These are phyloP conservation scores for Amaurobius ferox DNA, from an alignment of 2,888 invertebrate species.

Conservation along the genomic window DNA sequence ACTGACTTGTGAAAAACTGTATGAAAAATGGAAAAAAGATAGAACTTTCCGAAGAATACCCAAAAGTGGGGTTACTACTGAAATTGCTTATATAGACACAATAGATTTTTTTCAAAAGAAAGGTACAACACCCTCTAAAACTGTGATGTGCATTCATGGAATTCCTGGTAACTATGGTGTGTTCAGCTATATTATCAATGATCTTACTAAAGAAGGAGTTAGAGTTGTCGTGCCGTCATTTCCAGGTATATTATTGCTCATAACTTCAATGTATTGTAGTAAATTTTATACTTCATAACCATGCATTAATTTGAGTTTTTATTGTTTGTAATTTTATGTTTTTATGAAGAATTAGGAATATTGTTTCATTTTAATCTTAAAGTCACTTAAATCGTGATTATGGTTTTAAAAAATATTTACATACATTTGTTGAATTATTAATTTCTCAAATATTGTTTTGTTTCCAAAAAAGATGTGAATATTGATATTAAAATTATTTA, in stretches of 20 bases:
- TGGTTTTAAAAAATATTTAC: no score
- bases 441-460: no score
- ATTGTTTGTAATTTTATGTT: no score
- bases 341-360: no score
- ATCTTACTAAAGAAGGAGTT: conserved; percentile 30
- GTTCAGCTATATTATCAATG: conserved; percentile 44
- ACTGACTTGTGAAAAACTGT: conserved; percentile 48
- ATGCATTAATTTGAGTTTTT: no score
- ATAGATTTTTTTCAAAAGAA: neutral
- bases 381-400: no score
- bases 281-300: no score
- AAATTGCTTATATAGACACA: conserved; percentile 39
- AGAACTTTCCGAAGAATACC: conserved; percentile 17
- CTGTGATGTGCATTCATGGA: conserved; percentile 52
- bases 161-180: conserved; percentile 56
- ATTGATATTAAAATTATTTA: no score
- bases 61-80: conserved; percentile 30
- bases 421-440: no score
- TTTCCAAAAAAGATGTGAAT: no score
- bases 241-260: conserved; percentile 30
- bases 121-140: conserved; percentile 7
- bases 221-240: conserved; percentile 53
- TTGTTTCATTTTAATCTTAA: no score
- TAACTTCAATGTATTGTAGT: no score
- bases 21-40: conserved; percentile 37